These are phyloP conservation scores for Drosophila fulvimacula DNA, from an alignment of 2,888 invertebrate species.

Conservation along the genomic window DNA sequence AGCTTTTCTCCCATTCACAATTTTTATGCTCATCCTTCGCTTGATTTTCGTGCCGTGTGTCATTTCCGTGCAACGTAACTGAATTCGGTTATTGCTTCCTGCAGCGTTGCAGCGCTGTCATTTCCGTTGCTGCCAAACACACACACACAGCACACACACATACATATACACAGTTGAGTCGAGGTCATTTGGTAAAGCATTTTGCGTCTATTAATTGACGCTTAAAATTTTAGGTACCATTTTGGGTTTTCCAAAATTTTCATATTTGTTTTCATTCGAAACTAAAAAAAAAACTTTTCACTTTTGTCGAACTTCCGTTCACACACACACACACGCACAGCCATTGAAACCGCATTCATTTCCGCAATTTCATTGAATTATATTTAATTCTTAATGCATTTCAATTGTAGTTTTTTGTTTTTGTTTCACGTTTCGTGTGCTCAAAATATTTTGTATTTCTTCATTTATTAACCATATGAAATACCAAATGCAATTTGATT, in stretches of 20 bases:
- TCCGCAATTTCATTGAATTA: slow-evolving; percentile 67
- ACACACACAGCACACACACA: slow-evolving; percentile 26
- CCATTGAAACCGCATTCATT: slow-evolving; percentile 59
- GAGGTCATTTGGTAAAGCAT: slow-evolving; percentile 52
- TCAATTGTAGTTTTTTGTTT: slow-evolving; percentile 18
- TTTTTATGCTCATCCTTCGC: slow-evolving; percentile 25
- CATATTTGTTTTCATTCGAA: slow-evolving; percentile 41
- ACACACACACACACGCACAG: slow-evolving; percentile 16
- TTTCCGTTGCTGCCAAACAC: slow-evolving; percentile 67
- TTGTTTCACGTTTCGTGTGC: slow-evolving; percentile 37
- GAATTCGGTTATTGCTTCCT: slow-evolving; percentile 79
- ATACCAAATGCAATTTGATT: neutral
- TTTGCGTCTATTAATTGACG: slow-evolving; percentile 55
- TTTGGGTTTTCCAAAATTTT: slow-evolving; percentile 15
- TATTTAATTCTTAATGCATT: slow-evolving; percentile 61
- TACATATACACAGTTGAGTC: slow-evolving; percentile 24
- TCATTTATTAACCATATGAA: slow-evolving; percentile 7
- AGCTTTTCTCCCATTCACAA: slow-evolving; percentile 3
- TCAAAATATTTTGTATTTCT: slow-evolving; percentile 8
- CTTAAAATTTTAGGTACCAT: slow-evolving; percentile 33
- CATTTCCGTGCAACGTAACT: slow-evolving; percentile 75
- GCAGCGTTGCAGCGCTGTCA: slow-evolving; percentile 64
- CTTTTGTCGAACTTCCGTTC: slow-evolving; percentile 39
- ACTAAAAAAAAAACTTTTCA: slow-evolving; percentile 34
- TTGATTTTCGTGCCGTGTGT: slow-evolving; percentile 50